phyloP scores from a whole-genome alignment of 1,140 invertebrate genomes.

The Drosophila teissieri region DNA sequence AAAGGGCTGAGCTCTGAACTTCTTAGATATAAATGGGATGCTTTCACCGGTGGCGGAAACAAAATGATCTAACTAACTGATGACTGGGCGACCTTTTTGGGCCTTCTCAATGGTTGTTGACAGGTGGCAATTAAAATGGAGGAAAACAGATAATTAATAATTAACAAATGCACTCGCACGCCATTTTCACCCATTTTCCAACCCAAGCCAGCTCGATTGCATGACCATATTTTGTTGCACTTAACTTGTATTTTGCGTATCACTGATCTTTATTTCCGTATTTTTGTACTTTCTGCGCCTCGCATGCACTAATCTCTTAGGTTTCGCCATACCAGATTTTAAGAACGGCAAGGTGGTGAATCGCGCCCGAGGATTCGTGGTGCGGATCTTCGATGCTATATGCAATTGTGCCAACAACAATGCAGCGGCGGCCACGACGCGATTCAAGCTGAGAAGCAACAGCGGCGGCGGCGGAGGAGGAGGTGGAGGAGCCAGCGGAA shows the following conservation, averaged over 20 bases:
- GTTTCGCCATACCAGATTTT: constrained; percentile 84
- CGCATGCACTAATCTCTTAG: constrained; percentile 67
- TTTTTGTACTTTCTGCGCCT: constrained; percentile 37
- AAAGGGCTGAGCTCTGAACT: no score
- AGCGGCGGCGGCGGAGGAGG: constrained; percentile 42
- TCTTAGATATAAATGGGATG: no score
- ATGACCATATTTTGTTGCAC: constrained; percentile 49
- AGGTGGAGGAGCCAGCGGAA: constrained; percentile 33
- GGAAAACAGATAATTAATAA: constrained; percentile 2
- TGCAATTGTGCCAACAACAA: constrained; percentile 87
- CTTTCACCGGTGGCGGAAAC: neutral
- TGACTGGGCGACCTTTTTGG: neutral
- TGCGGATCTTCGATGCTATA: constrained; percentile 87
- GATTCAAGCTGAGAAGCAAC: constrained; percentile 75
- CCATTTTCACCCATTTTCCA: constrained; percentile 16
- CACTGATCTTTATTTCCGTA: constrained; percentile 55
- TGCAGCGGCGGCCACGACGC: constrained; percentile 85
- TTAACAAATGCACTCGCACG: constrained; percentile 23
- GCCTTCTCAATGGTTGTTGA: neutral
- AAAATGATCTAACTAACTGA: neutral
- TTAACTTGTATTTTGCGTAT: constrained; percentile 44
- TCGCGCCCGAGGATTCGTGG: constrained; percentile 86
- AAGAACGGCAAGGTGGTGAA: constrained; percentile 86
- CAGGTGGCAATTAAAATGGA: constrained; percentile 37
- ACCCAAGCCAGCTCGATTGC: constrained; percentile 34